phyloP scores from a whole-genome alignment of 2,797 vertebrate species.

The Todus mexicanus region DNA sequence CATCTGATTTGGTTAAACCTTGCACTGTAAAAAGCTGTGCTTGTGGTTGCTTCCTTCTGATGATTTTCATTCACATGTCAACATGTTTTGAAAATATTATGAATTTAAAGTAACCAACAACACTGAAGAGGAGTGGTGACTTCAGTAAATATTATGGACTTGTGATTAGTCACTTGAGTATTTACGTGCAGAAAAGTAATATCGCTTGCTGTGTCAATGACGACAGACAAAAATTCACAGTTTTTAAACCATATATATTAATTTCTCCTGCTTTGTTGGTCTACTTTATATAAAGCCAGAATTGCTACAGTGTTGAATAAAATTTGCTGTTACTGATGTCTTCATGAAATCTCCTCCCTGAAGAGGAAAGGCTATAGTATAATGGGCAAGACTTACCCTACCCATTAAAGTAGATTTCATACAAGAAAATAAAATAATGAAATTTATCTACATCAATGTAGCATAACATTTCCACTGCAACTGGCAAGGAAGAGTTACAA shows the following conservation, averaged over 20 bases:
- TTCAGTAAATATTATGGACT: background rate
- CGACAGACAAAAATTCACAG: background rate
- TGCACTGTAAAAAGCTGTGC: background rate
- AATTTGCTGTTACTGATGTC: background rate
- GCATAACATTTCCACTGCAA: background rate
- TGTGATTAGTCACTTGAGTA: background rate
- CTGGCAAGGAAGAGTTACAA: background rate
- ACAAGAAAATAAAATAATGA: background rate
- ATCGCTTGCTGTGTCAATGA: background rate
- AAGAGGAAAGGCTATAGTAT: background rate
- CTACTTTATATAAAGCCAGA: background rate
- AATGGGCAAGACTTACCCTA: background rate
- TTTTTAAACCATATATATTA: background rate
- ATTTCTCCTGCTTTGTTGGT: background rate
- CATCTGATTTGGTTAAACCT: background rate
- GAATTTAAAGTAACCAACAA: background rate
- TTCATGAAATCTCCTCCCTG: background rate
- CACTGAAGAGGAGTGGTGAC: background rate
- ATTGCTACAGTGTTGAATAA: background rate
- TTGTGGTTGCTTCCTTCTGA: background rate
- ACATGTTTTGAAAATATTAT: background rate
- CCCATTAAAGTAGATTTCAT: background rate
- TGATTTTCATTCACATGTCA: background rate
- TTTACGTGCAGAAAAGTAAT: background rate
- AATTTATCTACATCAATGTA: background rate